Base-by-base conservation (phyloP, 1,140 invertebrate species). In the Drosophila azteca region DNA sequence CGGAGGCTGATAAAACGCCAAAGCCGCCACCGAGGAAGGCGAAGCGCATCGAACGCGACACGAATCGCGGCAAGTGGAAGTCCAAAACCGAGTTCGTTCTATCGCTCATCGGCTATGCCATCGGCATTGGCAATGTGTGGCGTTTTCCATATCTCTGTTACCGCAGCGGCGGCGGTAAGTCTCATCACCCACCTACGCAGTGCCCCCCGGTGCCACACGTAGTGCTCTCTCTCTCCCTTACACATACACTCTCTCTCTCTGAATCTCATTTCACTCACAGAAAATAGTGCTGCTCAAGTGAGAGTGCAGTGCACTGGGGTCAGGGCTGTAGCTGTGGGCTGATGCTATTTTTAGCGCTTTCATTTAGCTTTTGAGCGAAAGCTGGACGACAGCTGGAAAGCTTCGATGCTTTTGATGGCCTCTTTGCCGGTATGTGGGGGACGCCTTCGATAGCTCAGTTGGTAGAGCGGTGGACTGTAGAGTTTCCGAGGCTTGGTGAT, bases 381-480 rank as follows among this genome's bases (percentile, higher is more conserved):
- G 83, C 83, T 79, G 49, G 17, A 53, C 9, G 17, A 53, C 9
- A 20, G 17, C 17, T 20, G 17, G 31, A 66, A 66, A 75, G 71
- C 71, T 75, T 54, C 26, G 26, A 17, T 43, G 15, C 13, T 61
- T 66, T 53, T 73, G 24, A 35, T 22, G 43, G 39, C 11, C 15
- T 48, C 77, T 44, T 71, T 68, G 50, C 7, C 39, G 31, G 31
- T 46, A n/a, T 43, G 35, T 54, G 59, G 54, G 62, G 53, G 60
- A 62, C 61, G 83, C 95, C 95, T 95, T 95, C 95, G 95, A 95
- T 95, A 95, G 95, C 95, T 95, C 95, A 96, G 95, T 96, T 96
- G 95, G 95, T 96, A 96, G 95, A 96, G 95, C 95, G 95, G 95
- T 96, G 95, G 95, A 96, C 95, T 95, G 95, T 96, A 96, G 95